Conservation (phyloP, 2,888 invertebrate genomes). For the Caenorhabditis macrosperma region DNA sequence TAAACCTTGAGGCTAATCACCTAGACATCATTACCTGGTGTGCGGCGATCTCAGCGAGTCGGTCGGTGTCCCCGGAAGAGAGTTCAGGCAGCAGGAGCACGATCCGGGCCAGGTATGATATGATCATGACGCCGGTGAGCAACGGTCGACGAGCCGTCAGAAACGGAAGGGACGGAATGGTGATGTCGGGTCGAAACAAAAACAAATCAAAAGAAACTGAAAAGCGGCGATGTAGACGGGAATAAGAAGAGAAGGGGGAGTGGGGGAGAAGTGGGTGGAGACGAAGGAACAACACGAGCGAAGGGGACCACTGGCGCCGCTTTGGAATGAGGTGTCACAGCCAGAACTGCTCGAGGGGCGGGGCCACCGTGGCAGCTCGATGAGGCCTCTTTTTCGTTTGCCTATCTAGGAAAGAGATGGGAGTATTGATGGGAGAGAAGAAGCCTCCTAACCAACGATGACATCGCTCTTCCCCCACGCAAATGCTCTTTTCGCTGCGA, state of each 20-base stretch:
- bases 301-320: slow-evolving; percentile 36
- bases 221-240: slow-evolving; percentile 11
- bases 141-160: slow-evolving; percentile 23
- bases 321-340: slow-evolving; percentile 63
- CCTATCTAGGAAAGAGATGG: slow-evolving; percentile 28
- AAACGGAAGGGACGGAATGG: slow-evolving; percentile 48
- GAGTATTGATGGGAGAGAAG: slow-evolving; percentile 4
- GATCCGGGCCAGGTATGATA: slow-evolving; percentile 77
- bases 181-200: slow-evolving; percentile 11
- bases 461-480: slow-evolving; percentile 8
- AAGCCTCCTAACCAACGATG: slow-evolving; percentile 26
- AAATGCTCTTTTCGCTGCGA: background rate
- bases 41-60: slow-evolving; percentile 70
- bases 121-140: slow-evolving; percentile 70
- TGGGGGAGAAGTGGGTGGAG: slow-evolving; percentile 33
- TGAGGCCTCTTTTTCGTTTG: slow-evolving; percentile 27
- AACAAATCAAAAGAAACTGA: slow-evolving; percentile 33
- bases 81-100: slow-evolving; percentile 77
- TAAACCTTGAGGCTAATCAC: background rate
- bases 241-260: background rate
- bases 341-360: slow-evolving; percentile 54
- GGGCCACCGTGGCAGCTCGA: slow-evolving; percentile 29
- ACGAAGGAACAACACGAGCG: slow-evolving; percentile 40
- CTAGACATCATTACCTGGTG: slow-evolving; percentile 54
- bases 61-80: slow-evolving; percentile 71